Evolutionary conservation across 2,113 vertebrate genomes (phyloP).

Genomic region (Herpetotheres cachinnans): DNA sequence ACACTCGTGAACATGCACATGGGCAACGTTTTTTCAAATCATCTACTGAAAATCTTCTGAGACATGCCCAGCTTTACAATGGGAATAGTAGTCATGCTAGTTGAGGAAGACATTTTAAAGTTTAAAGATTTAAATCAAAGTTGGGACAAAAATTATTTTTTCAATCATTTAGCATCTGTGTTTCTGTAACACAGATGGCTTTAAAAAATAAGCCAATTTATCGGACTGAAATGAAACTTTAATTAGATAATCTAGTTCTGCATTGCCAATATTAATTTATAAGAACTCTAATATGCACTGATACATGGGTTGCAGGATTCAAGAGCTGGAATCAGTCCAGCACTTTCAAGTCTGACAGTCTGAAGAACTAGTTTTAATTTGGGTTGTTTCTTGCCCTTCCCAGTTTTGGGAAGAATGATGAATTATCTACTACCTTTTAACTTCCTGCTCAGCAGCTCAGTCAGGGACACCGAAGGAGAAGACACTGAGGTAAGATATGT

Average conservation of each 20-base stretch:
- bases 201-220: not conserved
- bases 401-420: not conserved
- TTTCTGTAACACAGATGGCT: not conserved
- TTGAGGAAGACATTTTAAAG: not conserved
- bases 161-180: not conserved
- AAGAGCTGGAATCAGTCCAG: not conserved
- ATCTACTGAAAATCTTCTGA: not conserved
- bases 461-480: not conserved
- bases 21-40: not conserved
- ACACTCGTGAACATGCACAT: not conserved
- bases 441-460: not conserved
- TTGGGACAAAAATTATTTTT: not conserved
- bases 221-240: not conserved
- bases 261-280: not conserved
- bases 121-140: not conserved
- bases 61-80: not conserved
- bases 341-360: not conserved
- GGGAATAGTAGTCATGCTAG: not conserved
- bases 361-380: not conserved
- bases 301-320: not conserved
- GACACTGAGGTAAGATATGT: not conserved
- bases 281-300: not conserved
- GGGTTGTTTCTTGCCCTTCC: not conserved
- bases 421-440: not conserved
- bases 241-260: not conserved